Evolutionary conservation across 2,888 invertebrate species (phyloP).

Genomic region (Busseola fusca): DNA sequence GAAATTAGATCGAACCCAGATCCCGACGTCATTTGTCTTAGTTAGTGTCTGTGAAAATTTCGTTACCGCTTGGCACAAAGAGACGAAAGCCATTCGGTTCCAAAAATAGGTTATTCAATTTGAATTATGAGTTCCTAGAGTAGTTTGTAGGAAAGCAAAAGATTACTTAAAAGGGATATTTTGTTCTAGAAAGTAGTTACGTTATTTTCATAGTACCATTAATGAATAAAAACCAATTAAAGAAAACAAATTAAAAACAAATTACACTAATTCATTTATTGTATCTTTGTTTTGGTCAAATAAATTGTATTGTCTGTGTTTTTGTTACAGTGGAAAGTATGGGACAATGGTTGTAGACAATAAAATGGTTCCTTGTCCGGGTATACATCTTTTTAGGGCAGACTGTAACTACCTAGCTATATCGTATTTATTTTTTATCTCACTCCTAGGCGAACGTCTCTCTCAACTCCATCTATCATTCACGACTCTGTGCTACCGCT

Average conservation of each 20-base stretch:
- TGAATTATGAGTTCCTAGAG: constrained; percentile 14
- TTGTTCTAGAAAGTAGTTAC: not conserved
- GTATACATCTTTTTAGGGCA: not conserved
- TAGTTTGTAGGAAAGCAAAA: not conserved
- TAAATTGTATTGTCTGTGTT: not conserved
- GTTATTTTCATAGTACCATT: not conserved
- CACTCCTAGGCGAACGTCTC: no score
- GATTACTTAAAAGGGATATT: not conserved
- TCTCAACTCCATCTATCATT: not conserved
- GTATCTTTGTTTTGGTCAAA: not conserved
- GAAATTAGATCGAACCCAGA: constrained; percentile 63
- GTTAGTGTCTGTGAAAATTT: constrained; percentile 63
- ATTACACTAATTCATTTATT: not conserved
- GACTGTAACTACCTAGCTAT: not conserved
- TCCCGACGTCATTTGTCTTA: constrained; percentile 67
- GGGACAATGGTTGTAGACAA: not conserved
- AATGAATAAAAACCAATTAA: not conserved
- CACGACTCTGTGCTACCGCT: not conserved
- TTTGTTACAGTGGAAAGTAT: not conserved
- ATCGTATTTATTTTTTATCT: not conserved
- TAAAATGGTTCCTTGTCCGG: not conserved
- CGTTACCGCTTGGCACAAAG: constrained; percentile 33
- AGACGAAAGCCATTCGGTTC: constrained; percentile 27
- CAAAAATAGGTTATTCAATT: constrained; percentile 26
- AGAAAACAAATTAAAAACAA: not conserved